Evolutionary conservation across 2,888 invertebrate genomes (phyloP), one percentile per base, ranked within the genome.

Genomic region (Caenorhabditis virilis): DNA sequence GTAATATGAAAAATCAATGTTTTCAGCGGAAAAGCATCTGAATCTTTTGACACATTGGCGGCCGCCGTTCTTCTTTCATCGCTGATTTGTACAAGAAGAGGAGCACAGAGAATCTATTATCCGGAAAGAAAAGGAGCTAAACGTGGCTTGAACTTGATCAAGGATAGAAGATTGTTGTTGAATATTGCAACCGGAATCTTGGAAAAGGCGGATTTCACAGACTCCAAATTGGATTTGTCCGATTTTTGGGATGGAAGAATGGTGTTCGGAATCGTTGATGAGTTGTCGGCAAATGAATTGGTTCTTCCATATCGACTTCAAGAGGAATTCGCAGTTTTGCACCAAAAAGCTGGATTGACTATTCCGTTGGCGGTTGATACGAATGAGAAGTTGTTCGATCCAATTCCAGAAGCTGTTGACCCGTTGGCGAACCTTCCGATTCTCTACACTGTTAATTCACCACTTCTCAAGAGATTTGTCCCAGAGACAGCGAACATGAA

Each of bases 201-300:
- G 0, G 73, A 76, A 41, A 70, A 69, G 48, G 50, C 65, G 13
- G 58, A 69, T 46, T 23, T 46, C 20, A 16, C 55, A 43, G 26
- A 48, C 13, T 53, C 53, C 1, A 61, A 60, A 22, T 67, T 80
- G 22, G 45, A 66, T 4, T 41, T 80, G 30, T 58, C 52, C 9
- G 82, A 82, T 53, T 46, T 82, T 33, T 82, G 81, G 79, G 82
- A 82, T 50, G 82, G 82, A 2, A 71, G 80, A 13, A 74, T 82
- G 74, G 68, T 82, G 16, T 60, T 74, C 41, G 57, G 69, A 3
- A 69, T 82, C 25, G 79, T 70, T 35, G 76, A 76, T 35, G 62
- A 65, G 43, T 61, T 76, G 16, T 30, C 38, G 2, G 66, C 68
- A 42, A 72, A 72, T 30, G 69, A 71, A 23, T 11, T 64, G 46